A percentile compares a stretch with the other conserved stretches of the same genome.
Conservation (phyloP, 2,113 vertebrate genomes). For the Sardina pilchardus region DNA sequence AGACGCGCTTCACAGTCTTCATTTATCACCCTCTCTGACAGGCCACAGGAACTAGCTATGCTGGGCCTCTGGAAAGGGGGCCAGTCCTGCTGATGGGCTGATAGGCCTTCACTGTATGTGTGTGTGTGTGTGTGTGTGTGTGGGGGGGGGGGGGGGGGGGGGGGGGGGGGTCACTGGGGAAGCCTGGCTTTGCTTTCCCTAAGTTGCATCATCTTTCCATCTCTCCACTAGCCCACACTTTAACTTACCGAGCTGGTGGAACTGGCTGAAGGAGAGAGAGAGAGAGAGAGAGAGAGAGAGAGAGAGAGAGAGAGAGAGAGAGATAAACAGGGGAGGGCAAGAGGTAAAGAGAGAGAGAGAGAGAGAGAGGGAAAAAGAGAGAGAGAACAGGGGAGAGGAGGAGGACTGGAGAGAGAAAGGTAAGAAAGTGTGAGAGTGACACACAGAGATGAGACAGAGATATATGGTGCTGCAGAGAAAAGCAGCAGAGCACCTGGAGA, state of each 20-base stretch:
- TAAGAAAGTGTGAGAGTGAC: not conserved
- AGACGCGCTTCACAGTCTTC: too few species aligned
- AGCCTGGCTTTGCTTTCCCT: constrained; percentile 55
- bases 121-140: too few species aligned
- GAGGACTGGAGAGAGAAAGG: not conserved
- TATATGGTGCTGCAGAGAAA: not conserved
- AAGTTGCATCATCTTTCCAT: constrained; percentile 65
- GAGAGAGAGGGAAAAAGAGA: not conserved
- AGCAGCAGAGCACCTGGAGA: not conserved
- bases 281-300: not conserved
- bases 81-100: too few species aligned
- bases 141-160: too few species aligned
- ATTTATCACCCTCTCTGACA: not conserved
- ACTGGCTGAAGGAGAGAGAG: not conserved
- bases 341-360: not conserved
- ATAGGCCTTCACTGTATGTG: too few species aligned
- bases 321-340: not conserved
- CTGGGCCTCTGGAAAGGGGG: not conserved
- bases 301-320: not conserved
- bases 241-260: not conserved
- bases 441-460: not conserved
- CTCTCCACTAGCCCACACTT: not conserved
- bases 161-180: not conserved
- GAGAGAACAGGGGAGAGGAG: not conserved
- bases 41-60: not conserved